Base-by-base conservation (phyloP, 2,113 vertebrate genomes). In the Plectropomus leopardus region DNA sequence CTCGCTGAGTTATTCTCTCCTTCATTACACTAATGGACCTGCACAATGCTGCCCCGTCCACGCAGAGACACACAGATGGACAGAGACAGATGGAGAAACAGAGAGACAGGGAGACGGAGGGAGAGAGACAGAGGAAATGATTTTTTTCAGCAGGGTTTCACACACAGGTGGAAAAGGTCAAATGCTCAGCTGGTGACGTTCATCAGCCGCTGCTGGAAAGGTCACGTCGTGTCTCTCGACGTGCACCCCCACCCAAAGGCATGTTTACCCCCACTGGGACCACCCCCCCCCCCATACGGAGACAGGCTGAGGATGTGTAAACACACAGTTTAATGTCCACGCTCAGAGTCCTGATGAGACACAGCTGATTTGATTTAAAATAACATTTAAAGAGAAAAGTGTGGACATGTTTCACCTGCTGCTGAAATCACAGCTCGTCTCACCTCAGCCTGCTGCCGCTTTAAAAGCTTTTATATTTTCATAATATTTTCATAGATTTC, bases 81-180 rank as follows among this genome's bases (percentile, higher is more conserved):
- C 54, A 3, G 9, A 1, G 53, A 13, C 40, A 17, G n/a, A n/a
- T n/a, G 44, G 16, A 73, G 71, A 63, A 45, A 68, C n/a, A n/a
- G n/a, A 4, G 61, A 34, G 65, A 23, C 14, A 16, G 5, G 5
- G 21, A 2, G 50, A 14, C 55, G 24, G 67, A 8, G 60, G 4
- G 9, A 1, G 53, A 13, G 45, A 17, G n/a, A n/a, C n/a, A 50
- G 16, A 73, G 71, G 66, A 45, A 68, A 78, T 85, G 63, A 86
- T 85, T 84, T 72, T 88, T 88, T 88, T 76, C 85, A 75, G 79
- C 84, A 45, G 69, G 86, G 71, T 80, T 77, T 87, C 78, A 67
- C 47, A 88, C 68, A 77, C 86, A 90, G 89, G 89, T 91, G 86
- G 84, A 83, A 93, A 93, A 93, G 92, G 90, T 77, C 90, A 91